Conservation (phyloP, 1,140 invertebrate species). For the Pseudobourletiella spinata region DNA sequence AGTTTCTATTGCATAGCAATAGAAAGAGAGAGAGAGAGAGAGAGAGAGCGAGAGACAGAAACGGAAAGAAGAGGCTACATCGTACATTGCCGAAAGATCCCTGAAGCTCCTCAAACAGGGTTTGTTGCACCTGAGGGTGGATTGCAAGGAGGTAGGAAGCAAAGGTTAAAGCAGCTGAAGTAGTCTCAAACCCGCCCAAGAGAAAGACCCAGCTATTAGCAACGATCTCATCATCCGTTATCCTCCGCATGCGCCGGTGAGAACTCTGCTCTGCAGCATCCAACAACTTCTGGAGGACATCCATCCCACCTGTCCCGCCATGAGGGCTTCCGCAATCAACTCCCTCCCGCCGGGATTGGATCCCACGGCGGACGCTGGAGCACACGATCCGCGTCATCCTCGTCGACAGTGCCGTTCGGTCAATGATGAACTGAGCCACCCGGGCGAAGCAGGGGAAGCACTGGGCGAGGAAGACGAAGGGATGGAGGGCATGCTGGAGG, state of each 20-base stretch:
- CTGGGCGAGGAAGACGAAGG: constrained; percentile 37
- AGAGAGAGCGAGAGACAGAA: too few species aligned
- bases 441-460: constrained; percentile 39
- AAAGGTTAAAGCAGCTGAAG: constrained; percentile 9
- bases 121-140: constrained; percentile 39
- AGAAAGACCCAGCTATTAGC: constrained; percentile 20
- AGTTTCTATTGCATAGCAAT: too few species aligned
- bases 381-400: constrained; percentile 40
- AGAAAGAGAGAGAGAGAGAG: too few species aligned
- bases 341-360: background rate
- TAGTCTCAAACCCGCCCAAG: constrained; percentile 18
- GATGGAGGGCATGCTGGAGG: constrained; percentile 38
- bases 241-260: background rate
- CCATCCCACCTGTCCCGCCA: background rate
- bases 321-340: background rate
- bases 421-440: constrained; percentile 37
- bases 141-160: constrained; percentile 37
- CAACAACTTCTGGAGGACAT: constrained; percentile 27
- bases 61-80: background rate
- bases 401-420: constrained; percentile 37
- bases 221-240: constrained; percentile 20
- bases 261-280: constrained; percentile 8
- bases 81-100: background rate
- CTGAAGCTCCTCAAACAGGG: constrained; percentile 18
- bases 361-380: constrained; percentile 22